Percentiles rank a stretch among this genome's conserved stretches.
These are phyloP conservation scores for Sylvietta virens DNA, from an alignment of 2,113 vertebrate genomes.

Conservation along the genomic window DNA sequence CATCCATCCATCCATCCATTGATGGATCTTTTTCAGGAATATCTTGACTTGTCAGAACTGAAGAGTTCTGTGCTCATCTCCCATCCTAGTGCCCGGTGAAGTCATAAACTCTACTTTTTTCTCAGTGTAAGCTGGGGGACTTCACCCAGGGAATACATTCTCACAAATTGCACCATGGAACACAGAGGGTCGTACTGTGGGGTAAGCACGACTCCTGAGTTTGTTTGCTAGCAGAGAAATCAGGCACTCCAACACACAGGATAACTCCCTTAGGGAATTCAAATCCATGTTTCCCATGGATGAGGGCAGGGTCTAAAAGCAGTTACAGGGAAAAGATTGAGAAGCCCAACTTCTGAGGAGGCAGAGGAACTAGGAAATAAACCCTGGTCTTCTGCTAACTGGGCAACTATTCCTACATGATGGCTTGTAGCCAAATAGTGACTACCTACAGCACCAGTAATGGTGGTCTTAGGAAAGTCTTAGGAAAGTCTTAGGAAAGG, in stretches of 20 bases:
- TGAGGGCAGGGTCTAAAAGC: neutral
- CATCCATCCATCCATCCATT: neutral
- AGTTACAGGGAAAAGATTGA: neutral
- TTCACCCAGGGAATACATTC: neutral
- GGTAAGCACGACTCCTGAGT: neutral
- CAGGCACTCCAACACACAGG: neutral
- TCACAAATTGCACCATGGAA: neutral
- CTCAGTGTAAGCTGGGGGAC: neutral
- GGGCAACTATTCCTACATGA: neutral
- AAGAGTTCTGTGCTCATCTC: neutral
- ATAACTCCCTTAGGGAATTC: neutral
- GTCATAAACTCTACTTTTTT: neutral
- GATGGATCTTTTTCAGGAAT: neutral
- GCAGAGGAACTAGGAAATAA: neutral
- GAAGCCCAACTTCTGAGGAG: neutral
- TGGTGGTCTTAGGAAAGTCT: neutral
- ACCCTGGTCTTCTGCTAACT: neutral
- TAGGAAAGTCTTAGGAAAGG: too few relatives aligned
- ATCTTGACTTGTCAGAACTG: neutral
- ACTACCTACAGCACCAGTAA: neutral
- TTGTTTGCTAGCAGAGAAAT: neutral
- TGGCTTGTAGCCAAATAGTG: neutral
- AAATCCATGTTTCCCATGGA: neutral
- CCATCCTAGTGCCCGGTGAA: neutral
- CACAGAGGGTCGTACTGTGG: neutral